Evolutionary conservation across 2,797 vertebrate genomes (phyloP).

Genomic region (Allobates femoralis): DNA sequence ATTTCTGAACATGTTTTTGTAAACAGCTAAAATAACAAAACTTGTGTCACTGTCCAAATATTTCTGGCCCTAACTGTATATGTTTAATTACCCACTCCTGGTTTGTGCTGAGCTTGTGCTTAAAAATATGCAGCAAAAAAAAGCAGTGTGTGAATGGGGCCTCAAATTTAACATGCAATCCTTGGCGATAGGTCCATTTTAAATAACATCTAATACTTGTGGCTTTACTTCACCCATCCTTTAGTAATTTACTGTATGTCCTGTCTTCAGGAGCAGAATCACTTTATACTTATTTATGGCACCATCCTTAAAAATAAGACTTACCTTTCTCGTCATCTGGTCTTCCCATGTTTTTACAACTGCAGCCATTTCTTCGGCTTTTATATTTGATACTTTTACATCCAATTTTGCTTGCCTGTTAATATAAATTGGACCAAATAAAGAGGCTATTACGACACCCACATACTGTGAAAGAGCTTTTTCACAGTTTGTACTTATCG

Average conservation of each 20-base stretch:
- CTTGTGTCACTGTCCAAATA: too few species aligned
- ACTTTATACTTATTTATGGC: background rate
- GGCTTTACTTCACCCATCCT: too few species aligned
- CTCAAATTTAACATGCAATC: too few species aligned
- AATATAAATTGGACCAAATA: constrained; percentile 21
- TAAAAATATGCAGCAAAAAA: too few species aligned
- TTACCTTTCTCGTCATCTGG: constrained; percentile 85
- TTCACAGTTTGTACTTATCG: background rate
- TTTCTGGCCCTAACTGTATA: too few species aligned
- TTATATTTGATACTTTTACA: constrained; percentile 79
- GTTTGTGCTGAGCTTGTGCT: too few species aligned
- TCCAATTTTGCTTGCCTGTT: constrained; percentile 86
- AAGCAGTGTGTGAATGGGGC: too few species aligned
- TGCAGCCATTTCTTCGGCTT: constrained; percentile 86
- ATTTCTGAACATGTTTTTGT: too few species aligned
- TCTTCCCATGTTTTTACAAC: constrained; percentile 80
- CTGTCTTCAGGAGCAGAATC: background rate
- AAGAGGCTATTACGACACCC: background rate
- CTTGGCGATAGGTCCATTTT: too few species aligned
- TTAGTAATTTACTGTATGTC: background rate
- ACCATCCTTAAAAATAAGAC: background rate
- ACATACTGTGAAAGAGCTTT: constrained; percentile 15
- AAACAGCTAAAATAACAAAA: too few species aligned
- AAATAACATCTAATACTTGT: background rate
- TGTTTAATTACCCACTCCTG: too few species aligned